Percentiles rank a stretch among this genome's conserved stretches.
Evolutionary conservation across 53 echinoderm and acorn worm genomes (phyloP).

Genomic region (Apostichopus leukothele): DNA sequence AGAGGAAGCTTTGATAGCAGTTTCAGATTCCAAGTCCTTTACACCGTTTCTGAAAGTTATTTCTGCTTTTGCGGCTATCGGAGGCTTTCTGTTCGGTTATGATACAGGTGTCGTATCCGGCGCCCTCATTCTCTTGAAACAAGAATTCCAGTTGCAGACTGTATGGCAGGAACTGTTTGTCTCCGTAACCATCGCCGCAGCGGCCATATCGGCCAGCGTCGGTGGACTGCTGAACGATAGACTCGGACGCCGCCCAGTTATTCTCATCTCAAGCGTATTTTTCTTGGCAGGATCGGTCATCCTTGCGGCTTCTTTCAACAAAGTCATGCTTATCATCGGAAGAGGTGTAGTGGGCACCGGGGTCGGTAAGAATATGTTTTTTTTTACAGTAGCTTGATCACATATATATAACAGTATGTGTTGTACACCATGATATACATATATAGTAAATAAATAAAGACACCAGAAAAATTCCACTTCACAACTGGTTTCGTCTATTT

Average conservation of each 20-base stretch:
- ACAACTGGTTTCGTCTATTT: too few species aligned
- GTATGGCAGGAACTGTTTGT: conserved; percentile 94
- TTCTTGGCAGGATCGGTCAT: conserved; percentile 73
- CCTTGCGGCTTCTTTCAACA: conserved; percentile 64
- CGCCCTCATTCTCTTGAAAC: conserved; percentile 80
- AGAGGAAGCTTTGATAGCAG: too few species aligned
- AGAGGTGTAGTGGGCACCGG: conserved; percentile 80
- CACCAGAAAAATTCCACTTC: too few species aligned
- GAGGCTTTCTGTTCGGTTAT: conserved; percentile 95
- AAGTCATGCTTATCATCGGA: conserved; percentile 68
- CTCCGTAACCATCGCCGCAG: conserved; percentile 86
- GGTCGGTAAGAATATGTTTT: conserved; percentile 64
- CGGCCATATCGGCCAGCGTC: conserved; percentile 70
- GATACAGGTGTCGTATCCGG: conserved; percentile 98
- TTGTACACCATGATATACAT: too few species aligned
- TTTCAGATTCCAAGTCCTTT: background rate
- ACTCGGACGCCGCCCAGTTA: conserved; percentile 76
- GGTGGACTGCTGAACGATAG: conserved; percentile 73
- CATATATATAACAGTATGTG: too few species aligned
- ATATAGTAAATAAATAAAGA: too few species aligned
- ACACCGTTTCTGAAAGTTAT: conserved; percentile 63
- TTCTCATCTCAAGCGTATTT: conserved; percentile 70
- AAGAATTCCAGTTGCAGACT: conserved; percentile 70
- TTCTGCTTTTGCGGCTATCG: conserved; percentile 79
- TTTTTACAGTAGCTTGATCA: too few species aligned